Percentiles rank a stretch among this genome's conserved stretches.
These are phyloP conservation scores for Parauchenoglanis ngamensis DNA, from an alignment of 2,797 vertebrate genomes.

Conservation along the genomic window DNA sequence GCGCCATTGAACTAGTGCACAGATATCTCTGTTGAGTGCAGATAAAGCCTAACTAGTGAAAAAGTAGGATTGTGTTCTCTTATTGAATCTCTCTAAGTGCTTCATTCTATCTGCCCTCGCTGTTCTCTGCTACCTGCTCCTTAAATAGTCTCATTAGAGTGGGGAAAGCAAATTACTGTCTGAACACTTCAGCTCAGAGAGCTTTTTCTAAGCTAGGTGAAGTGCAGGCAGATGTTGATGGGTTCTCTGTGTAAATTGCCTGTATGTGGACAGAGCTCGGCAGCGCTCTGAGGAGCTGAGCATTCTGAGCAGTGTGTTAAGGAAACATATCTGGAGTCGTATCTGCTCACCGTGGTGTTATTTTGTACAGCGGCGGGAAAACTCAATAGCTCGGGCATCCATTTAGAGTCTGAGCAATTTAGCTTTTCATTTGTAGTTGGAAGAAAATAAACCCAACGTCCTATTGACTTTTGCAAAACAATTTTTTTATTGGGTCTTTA, in stretches of 20 bases:
- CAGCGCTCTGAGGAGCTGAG: conserved; percentile 62
- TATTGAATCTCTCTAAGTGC: conserved; percentile 55
- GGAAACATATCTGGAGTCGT: conserved; percentile 46
- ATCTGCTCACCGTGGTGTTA: background rate
- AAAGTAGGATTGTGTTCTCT: conserved; percentile 40
- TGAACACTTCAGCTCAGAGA: conserved; percentile 65
- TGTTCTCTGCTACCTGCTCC: conserved; percentile 61
- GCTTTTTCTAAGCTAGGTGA: conserved; percentile 68
- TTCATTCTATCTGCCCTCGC: conserved; percentile 56
- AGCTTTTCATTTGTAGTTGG: background rate
- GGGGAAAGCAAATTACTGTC: conserved; percentile 66
- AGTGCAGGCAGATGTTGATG: conserved; percentile 76
- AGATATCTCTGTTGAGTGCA: conserved; percentile 32
- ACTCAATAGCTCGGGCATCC: background rate
- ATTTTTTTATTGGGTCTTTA: background rate
- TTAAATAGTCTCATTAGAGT: conserved; percentile 73
- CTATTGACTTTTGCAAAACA: background rate
- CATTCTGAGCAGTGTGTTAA: conserved; percentile 51
- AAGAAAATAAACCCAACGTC: background rate
- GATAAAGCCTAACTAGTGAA: conserved; percentile 30
- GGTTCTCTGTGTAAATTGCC: conserved; percentile 71
- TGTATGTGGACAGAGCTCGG: conserved; percentile 52
- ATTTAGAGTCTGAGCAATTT: background rate
- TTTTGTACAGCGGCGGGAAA: background rate
- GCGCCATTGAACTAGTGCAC: conserved; percentile 33